phyloP scores from a whole-genome alignment of 2,113 vertebrate genomes.

The Elachura formosa region DNA sequence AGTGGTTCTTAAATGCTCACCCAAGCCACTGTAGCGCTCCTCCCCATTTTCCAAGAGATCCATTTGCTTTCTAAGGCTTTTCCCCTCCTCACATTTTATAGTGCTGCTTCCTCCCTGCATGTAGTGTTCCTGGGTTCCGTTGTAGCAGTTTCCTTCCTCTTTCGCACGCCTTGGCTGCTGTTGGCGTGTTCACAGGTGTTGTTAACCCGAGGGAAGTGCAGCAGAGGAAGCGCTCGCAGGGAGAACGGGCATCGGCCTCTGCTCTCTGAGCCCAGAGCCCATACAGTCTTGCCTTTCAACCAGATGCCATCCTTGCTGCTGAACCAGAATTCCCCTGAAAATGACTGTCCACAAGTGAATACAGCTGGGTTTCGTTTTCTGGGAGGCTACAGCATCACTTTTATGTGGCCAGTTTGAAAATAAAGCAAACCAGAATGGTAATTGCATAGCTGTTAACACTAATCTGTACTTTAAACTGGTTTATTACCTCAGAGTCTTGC shows the following conservation, averaged over 20 bases:
- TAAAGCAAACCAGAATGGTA: background rate
- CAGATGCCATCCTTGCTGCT: background rate
- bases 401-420: background rate
- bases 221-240: fast-evolving
- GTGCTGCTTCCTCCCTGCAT: background rate
- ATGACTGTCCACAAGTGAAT: background rate
- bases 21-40: background rate
- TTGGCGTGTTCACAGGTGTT: background rate
- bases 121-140: background rate
- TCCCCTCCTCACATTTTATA: background rate
- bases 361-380: background rate
- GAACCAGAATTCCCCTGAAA: background rate
- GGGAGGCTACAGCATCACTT: background rate
- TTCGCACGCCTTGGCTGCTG: fast-evolving
- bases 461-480: background rate
- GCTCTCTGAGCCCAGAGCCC: background rate
- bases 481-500: background rate
- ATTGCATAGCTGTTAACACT: background rate
- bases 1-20: background rate
- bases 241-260: fast-evolving
- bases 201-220: fast-evolving
- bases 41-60: background rate
- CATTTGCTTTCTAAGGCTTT: background rate
- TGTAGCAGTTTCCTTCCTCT: background rate
- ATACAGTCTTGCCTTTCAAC: background rate